Evolutionary conservation across 2,888 invertebrate species (phyloP).

Genomic region (Tetragnatha montana): DNA sequence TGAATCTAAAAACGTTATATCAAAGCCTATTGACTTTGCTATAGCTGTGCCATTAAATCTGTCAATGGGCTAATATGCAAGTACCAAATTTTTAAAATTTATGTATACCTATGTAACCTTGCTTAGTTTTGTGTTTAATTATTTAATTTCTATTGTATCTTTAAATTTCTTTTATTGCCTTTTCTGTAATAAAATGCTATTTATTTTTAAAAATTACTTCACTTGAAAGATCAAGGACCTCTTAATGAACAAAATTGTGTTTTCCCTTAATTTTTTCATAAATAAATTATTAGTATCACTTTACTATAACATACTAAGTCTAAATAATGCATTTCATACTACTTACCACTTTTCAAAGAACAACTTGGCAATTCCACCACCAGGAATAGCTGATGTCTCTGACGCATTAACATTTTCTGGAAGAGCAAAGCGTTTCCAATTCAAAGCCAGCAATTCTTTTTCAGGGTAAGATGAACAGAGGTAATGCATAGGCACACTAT

Average conservation of each 20-base stretch:
- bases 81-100: too few relatives aligned
- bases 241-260: background rate
- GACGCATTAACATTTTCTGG: slow-evolving; percentile 19
- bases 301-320: too few relatives aligned
- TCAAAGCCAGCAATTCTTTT: slow-evolving; percentile 13
- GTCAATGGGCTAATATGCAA: too few relatives aligned
- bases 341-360: slow-evolving; percentile 54
- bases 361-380: slow-evolving; percentile 44
- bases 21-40: too few relatives aligned
- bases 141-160: too few relatives aligned
- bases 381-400: slow-evolving; percentile 46
- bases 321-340: background rate
- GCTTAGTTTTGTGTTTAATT: too few relatives aligned
- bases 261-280: background rate
- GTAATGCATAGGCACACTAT: slow-evolving; percentile 54
- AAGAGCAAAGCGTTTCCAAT: slow-evolving; percentile 49
- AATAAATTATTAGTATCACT: background rate
- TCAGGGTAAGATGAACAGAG: slow-evolving; percentile 10
- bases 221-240: background rate
- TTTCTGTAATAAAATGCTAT: background rate
- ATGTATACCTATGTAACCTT: too few relatives aligned
- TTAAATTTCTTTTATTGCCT: background rate
- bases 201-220: background rate
- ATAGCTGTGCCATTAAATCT: too few relatives aligned
- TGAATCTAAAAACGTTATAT: too few relatives aligned